These are phyloP conservation scores for Stegodyphus mimosarum DNA, from an alignment of 1,140 invertebrate genomes.

Conservation along the genomic window DNA sequence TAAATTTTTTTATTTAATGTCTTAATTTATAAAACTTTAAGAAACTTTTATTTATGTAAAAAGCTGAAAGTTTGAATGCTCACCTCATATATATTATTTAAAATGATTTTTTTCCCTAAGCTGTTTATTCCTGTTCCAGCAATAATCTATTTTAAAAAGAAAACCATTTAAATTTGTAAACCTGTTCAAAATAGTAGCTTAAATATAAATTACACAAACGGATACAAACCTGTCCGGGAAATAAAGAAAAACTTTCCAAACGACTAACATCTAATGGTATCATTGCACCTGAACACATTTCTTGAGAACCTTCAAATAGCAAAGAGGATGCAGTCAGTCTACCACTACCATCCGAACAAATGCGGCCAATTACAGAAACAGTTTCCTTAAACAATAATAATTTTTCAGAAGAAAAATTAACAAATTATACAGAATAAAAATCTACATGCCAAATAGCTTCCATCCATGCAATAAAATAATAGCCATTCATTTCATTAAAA, in stretches of 20 bases:
- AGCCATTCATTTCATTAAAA: too few species aligned
- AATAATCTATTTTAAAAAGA: slow-evolving; percentile 71
- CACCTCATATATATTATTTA: slow-evolving; percentile 73
- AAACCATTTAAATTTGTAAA: not conserved
- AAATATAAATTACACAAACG: not conserved
- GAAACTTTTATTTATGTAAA: too few species aligned
- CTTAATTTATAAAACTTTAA: too few species aligned
- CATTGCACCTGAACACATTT: slow-evolving; percentile 67
- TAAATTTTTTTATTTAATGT: too few species aligned
- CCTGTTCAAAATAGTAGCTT: not conserved
- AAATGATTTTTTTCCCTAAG: slow-evolving; percentile 77
- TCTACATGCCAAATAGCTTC: too few species aligned
- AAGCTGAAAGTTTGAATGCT: not conserved
- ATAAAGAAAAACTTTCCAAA: slow-evolving; percentile 79
- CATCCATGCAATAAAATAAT: too few species aligned
- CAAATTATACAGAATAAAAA: too few species aligned
- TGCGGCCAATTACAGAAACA: slow-evolving; percentile 73
- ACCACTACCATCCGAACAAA: slow-evolving; percentile 80
- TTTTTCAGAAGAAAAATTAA: too few species aligned
- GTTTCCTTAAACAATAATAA: slow-evolving; percentile 64
- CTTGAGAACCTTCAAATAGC: slow-evolving; percentile 76
- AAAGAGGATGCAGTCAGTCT: slow-evolving; percentile 77
- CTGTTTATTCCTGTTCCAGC: slow-evolving; percentile 79
- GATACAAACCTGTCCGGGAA: slow-evolving; percentile 79
- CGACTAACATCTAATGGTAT: slow-evolving; percentile 74